Evolutionary conservation across 2,797 vertebrate species (phyloP), one percentile per base, ranked within the genome.

Genomic region (Gambelia wislizenii): DNA sequence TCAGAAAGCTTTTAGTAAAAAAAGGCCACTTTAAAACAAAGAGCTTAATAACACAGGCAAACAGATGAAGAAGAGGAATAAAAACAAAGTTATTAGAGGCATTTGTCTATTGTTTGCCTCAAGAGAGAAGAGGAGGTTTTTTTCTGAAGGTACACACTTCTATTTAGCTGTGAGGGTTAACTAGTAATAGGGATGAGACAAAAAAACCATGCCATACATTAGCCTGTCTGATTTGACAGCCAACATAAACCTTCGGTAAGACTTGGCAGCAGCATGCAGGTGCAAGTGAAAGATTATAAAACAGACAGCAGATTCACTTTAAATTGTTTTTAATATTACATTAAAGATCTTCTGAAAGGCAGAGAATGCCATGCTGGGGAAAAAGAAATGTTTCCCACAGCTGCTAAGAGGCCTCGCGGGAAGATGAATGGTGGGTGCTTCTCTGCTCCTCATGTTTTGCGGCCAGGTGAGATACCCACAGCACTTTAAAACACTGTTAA

Each of bases 91-190:
- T 30, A 86, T 49, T 84, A 83, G 54, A 20, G 85, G 7, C 47
- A 89, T 82, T 67, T 47, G n/a, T 74, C 56, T 16, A 83, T 13
- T 83, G 59, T 61, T 92, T 85, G 1, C 85, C 87, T 6, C 1
- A n/a, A 80, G 81, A 88, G 75, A 39, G 10, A 86, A 70, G 47
- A 88, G 90, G 89, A 86, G 72, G 83, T 76, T 81, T 83, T n/a
- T 70, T 42, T 42, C 94, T 49, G 85, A 90, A 95, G 89, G 90
- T 89, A 76, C 90, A 93, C 78, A 16, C 91, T 92, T 86, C 90
- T 87, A 75, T 91, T 94, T 93, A 93, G 92, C 93, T 87, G 75
- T 95, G 88, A 92, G 90, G 94, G 61, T n/a, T 36, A 69, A 95
- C 75, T 12, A 87, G 83, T 1, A 87, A 79, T 81, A 83, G 85